Evolutionary conservation across 1,140 invertebrate genomes (phyloP).

Genomic region (Saccostrea glomerata): DNA sequence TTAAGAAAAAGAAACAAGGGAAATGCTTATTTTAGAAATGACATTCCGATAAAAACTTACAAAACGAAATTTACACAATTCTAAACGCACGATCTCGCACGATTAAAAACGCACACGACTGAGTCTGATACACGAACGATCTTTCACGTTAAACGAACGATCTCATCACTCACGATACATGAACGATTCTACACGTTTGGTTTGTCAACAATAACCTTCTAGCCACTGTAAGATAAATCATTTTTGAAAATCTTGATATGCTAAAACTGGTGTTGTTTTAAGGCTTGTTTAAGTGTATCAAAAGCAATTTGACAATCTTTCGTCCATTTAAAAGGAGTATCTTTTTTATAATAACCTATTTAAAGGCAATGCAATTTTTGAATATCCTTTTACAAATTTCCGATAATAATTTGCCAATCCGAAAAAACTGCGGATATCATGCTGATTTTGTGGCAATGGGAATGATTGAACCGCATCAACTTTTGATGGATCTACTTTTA

Average conservation of each 20-base stretch:
- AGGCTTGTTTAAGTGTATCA: constrained; percentile 58
- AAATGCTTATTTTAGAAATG: too few relatives aligned
- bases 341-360: constrained; percentile 49
- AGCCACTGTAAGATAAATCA: constrained; percentile 64
- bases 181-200: too few relatives aligned
- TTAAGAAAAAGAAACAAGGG: too few relatives aligned
- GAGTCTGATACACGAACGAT: too few relatives aligned
- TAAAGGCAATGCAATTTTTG: constrained; percentile 73
- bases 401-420: constrained; percentile 78
- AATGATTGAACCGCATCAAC: constrained; percentile 34
- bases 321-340: constrained; percentile 49
- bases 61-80: too few relatives aligned
- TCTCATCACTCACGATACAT: too few relatives aligned
- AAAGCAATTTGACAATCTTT: constrained; percentile 57
- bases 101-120: too few relatives aligned
- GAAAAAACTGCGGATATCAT: constrained; percentile 78
- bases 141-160: too few relatives aligned
- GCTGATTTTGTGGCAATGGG: constrained; percentile 62
- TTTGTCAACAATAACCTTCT: too few relatives aligned
- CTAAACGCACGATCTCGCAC: too few relatives aligned
- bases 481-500: constrained; percentile 48
- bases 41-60: too few relatives aligned
- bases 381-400: constrained; percentile 74
- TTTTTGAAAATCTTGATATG: constrained; percentile 57
- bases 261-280: constrained; percentile 60